A percentile compares a stretch with the other conserved stretches of the same genome.
Evolutionary conservation across 2,888 invertebrate genomes (phyloP).

Genomic region (Leistus spinibarbis): DNA sequence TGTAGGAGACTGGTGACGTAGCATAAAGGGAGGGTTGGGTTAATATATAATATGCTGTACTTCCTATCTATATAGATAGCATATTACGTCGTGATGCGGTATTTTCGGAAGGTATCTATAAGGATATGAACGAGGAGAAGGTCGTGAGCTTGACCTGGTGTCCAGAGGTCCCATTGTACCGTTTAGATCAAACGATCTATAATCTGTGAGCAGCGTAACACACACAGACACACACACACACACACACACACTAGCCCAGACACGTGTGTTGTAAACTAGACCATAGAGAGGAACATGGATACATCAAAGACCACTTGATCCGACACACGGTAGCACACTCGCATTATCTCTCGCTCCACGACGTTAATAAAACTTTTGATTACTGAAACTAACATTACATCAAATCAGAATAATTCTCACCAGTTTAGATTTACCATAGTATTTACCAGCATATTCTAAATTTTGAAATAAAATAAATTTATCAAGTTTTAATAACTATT

Average conservation of each 20-base stretch:
- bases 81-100: too few species aligned
- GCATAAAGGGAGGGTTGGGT: too few species aligned
- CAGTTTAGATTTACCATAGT: too few species aligned
- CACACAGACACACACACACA: neutral
- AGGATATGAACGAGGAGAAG: neutral
- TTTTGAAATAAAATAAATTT: too few species aligned
- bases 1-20: too few species aligned
- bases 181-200: constrained; percentile 31
- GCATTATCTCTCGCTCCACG: neutral
- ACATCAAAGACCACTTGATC: constrained; percentile 21
- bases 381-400: neutral
- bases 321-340: neutral
- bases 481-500: too few species aligned
- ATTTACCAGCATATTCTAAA: too few species aligned
- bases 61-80: too few species aligned
- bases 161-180: constrained; percentile 2
- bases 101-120: neutral
- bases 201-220: constrained; percentile 21
- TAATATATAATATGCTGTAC: too few species aligned
- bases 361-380: neutral
- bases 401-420: neutral
- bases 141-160: constrained; percentile 1
- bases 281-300: constrained; percentile 15
- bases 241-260: neutral
- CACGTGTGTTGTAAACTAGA: constrained; percentile 20